Percentiles rank a stretch among this genome's conserved stretches.
Conservation (phyloP, 2,113 vertebrate species). For the Rhynchomys soricoides region DNA sequence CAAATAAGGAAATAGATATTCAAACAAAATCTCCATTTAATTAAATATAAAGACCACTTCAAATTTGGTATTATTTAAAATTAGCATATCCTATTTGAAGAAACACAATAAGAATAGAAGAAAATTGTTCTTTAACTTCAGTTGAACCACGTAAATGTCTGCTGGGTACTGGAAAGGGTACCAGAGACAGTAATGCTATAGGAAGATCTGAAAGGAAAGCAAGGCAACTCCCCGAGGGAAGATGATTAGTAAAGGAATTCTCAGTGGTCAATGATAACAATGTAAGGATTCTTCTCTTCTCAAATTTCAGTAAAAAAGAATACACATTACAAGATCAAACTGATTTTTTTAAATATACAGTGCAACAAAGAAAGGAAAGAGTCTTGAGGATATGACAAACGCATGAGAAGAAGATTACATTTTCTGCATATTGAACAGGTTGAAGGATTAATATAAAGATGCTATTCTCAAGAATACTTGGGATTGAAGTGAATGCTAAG, state of each 20-base stretch:
- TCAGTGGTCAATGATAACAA: background rate
- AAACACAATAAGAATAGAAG: background rate
- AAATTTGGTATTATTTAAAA: background rate
- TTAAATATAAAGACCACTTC: background rate
- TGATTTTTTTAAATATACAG: background rate
- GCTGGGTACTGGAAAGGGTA: too few relatives aligned
- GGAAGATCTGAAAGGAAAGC: background rate
- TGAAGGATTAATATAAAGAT: background rate
- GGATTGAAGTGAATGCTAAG: background rate
- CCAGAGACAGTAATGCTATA: background rate
- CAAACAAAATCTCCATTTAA: background rate
- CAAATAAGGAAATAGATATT: background rate
- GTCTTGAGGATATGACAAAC: background rate
- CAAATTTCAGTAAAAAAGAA: background rate
- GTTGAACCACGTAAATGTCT: background rate
- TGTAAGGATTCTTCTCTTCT: background rate
- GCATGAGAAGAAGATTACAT: rapidly evolving
- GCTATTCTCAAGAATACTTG: background rate
- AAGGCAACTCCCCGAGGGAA: background rate
- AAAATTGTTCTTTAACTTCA: background rate
- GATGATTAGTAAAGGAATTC: background rate
- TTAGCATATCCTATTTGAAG: background rate
- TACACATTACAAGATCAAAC: background rate
- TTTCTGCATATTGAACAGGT: background rate
- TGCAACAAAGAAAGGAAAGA: background rate